Evolutionary conservation across 2,113 vertebrate genomes (phyloP), one percentile per base, ranked within the genome.

Genomic region (Diphyllodes magnificus): DNA sequence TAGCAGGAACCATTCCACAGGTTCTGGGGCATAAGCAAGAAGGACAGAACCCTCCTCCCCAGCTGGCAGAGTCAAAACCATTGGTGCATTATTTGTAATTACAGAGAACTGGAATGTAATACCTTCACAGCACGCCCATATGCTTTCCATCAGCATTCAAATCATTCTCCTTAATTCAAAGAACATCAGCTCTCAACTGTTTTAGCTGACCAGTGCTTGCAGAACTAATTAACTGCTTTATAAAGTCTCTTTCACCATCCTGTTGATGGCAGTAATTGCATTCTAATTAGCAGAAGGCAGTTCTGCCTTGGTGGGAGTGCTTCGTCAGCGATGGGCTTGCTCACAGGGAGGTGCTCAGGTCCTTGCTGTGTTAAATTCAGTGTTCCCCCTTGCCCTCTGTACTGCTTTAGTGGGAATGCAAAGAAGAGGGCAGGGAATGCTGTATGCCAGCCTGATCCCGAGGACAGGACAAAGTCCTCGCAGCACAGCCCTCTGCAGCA

Each of bases 201-300:
- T 95, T 94, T 35, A 93, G 95, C 64, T 94, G 78, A 85, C 82
- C 80, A 65, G 81, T 0, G 0, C 73, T 70, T 30, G 80, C 63
- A 88, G 87, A 96, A 77, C 78, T 82, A 93, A 97, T 96, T 84
- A 89, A 64, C 77, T 57, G 33, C 75, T 90, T 90, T 82, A 53
- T 9, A 28, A 94, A 82, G 51, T 65, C 88, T 82, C 73, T 64
- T 65, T 53, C 84, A 39, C 63, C 75, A 66, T 7, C 21, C 68
- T 47, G 76, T 51, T 53, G 57, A 84, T 2, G 13, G 76, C 61
- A 64, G 47, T 95, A 96, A 97, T 91, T 82, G 59, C 77, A 54
- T 60, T 81, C 86, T 90, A 90, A 96, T 96, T 80, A 97, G 75
- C 78, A 45, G 28, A 4, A 13, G 5, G 42, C 89, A 82, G 45